These are phyloP conservation scores for Limnephilus lunatus DNA, from an alignment of 2,888 invertebrate species.

Conservation along the genomic window DNA sequence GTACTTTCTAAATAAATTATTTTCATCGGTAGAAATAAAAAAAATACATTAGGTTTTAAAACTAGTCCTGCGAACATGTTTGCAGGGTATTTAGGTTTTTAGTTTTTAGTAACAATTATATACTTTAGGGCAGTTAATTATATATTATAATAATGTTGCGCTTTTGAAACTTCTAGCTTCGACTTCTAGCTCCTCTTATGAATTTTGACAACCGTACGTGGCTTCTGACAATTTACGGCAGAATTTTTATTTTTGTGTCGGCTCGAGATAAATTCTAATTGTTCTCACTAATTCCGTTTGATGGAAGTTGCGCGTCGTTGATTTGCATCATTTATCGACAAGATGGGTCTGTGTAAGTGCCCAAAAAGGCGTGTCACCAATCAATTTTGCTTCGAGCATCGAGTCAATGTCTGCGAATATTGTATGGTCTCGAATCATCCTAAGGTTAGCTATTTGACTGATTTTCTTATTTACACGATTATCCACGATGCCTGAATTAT, in stretches of 20 bases:
- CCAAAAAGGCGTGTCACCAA: constrained; percentile 97
- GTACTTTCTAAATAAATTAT: too few relatives aligned
- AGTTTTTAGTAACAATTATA: not conserved
- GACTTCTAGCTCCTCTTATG: not conserved
- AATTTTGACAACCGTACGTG: constrained; percentile 61
- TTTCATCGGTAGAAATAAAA: too few relatives aligned
- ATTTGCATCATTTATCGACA: constrained; percentile 55
- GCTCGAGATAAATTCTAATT: constrained; percentile 46
- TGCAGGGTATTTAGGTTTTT: too few relatives aligned
- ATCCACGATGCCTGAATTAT: constrained; percentile 2
- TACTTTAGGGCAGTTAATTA: too few relatives aligned
- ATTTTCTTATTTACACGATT: not conserved
- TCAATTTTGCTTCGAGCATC: constrained; percentile 99
- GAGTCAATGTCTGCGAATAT: constrained; percentile 99
- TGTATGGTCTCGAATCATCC: constrained; percentile 98
- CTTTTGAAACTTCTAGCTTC: not conserved
- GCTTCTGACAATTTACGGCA: constrained; percentile 67
- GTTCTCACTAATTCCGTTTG: not conserved
- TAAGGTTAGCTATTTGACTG: constrained; percentile 80
- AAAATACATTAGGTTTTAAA: not conserved
- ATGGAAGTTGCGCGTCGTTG: constrained; percentile 16
- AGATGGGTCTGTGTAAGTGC: constrained; percentile 99
- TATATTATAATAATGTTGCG: not conserved
- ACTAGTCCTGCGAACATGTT: not conserved
- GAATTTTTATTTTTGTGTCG: constrained; percentile 66